These are phyloP conservation scores for Apomyelois bistriatella DNA, from an alignment of 2,888 invertebrate species.

Conservation along the genomic window DNA sequence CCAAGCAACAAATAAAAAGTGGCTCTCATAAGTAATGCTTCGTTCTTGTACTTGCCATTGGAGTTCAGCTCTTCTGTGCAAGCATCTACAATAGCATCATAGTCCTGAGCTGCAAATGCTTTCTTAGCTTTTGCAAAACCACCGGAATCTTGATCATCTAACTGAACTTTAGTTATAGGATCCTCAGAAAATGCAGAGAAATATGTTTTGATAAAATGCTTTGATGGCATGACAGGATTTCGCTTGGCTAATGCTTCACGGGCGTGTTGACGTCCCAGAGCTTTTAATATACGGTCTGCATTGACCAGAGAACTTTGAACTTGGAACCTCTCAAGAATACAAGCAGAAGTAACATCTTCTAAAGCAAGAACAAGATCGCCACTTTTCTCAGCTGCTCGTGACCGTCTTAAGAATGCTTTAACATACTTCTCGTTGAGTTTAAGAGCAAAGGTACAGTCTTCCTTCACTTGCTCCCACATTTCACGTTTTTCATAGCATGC, in stretches of 20 bases:
- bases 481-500: constrained; percentile 96
- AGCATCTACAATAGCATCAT: constrained; percentile 87
- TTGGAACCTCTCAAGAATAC: constrained; percentile 93
- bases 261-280: constrained; percentile 87
- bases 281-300: constrained; percentile 93
- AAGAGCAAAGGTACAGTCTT: constrained; percentile 92
- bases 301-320: constrained; percentile 89
- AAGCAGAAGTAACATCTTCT: constrained; percentile 96
- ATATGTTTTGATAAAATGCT: constrained; percentile 91
- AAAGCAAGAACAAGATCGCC: constrained; percentile 89
- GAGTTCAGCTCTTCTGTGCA: constrained; percentile 89
- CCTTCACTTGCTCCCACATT: constrained; percentile 90
- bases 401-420: constrained; percentile 92
- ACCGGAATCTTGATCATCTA: constrained; percentile 63
- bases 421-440: constrained; percentile 91
- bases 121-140: constrained; percentile 87
- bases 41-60: constrained; percentile 82
- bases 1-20: constrained; percentile 91
- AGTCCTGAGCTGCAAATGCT: constrained; percentile 85
- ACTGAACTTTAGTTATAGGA: constrained; percentile 83
- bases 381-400: constrained; percentile 89
- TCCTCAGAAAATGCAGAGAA: constrained; percentile 93
- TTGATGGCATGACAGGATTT: constrained; percentile 89
- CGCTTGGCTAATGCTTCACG: constrained; percentile 85
- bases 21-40: constrained; percentile 89